Evolutionary conservation across 2,797 vertebrate species (phyloP).

Genomic region (Lindbergichthys nudifrons): DNA sequence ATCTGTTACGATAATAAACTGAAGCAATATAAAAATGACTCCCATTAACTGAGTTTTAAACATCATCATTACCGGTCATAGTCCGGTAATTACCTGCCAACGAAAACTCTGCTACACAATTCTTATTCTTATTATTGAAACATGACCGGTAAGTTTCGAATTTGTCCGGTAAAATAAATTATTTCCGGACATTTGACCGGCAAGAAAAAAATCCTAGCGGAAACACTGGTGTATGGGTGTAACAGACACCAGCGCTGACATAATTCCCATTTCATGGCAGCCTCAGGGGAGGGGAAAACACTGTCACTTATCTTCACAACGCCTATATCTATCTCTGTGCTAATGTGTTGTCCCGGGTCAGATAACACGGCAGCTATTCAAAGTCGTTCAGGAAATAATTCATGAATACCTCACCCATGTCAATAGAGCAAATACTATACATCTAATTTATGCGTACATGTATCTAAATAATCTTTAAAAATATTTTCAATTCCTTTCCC

Average conservation of each 20-base stretch:
- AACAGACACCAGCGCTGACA: slow-evolving; percentile 42
- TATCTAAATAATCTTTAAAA: slow-evolving; percentile 3
- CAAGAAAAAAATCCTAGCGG: too few species aligned
- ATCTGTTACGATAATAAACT: too few species aligned
- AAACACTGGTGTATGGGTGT: background rate
- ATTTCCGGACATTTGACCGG: too few species aligned
- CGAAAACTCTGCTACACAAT: too few species aligned
- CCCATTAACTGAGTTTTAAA: too few species aligned
- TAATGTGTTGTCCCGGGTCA: slow-evolving; percentile 50
- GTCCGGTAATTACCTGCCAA: too few species aligned
- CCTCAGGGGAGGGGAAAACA: slow-evolving; percentile 44
- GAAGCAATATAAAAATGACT: too few species aligned
- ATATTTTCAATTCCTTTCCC: background rate
- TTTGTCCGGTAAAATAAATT: too few species aligned
- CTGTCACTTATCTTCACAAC: slow-evolving; percentile 55
- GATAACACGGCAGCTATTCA: slow-evolving; percentile 42
- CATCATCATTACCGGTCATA: too few species aligned
- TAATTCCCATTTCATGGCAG: slow-evolving; percentile 61
- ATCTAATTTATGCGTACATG: background rate
- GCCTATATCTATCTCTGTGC: slow-evolving; percentile 58
- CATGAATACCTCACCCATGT: slow-evolving; percentile 25
- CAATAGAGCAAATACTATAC: background rate
- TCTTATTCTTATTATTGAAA: too few species aligned
- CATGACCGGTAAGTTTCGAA: too few species aligned
- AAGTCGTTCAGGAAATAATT: slow-evolving; percentile 44